Conservation (phyloP, 1,140 invertebrate genomes). For the Drosophila takahashii region DNA sequence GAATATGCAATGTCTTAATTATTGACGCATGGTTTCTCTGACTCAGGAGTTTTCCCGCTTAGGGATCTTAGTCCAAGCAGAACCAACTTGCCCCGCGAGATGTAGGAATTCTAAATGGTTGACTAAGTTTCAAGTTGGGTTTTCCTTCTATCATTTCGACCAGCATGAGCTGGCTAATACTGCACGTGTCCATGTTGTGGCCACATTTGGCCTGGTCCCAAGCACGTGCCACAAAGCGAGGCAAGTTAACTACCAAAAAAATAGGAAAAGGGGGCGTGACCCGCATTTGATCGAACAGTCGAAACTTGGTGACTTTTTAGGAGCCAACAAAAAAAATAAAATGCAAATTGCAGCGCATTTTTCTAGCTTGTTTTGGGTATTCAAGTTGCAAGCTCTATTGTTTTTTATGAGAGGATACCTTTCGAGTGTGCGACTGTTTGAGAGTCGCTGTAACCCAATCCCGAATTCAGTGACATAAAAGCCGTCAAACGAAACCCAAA, state of each 20-base stretch:
- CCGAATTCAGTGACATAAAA: constrained; percentile 64
- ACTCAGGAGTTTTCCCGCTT: constrained; percentile 35
- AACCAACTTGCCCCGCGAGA: constrained; percentile 16
- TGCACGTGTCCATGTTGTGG: constrained; percentile 52
- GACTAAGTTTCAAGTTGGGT: constrained; percentile 31
- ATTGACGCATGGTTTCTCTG: constrained; percentile 56
- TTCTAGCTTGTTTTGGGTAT: constrained; percentile 75
- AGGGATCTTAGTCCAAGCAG: constrained; percentile 13
- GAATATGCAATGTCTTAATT: constrained; percentile 70
- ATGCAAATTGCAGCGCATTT: constrained; percentile 76
- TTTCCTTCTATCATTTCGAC: neutral
- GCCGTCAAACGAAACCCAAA: constrained; percentile 50
- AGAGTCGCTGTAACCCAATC: constrained; percentile 50
- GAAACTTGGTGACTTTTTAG: constrained; percentile 12
- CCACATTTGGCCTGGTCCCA: constrained; percentile 16
- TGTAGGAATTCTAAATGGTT: constrained; percentile 28
- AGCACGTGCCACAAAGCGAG: constrained; percentile 64
- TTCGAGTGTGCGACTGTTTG: constrained; percentile 7
- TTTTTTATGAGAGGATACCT: constrained; percentile 39
- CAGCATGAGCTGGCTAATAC: constrained; percentile 26
- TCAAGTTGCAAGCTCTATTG: constrained; percentile 60
- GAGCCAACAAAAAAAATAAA: constrained; percentile 7
- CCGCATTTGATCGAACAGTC: constrained; percentile 53
- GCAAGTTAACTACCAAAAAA: constrained; percentile 20
- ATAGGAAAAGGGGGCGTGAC: constrained; percentile 57